These are phyloP conservation scores for Otolemur crassicaudatus DNA, from an alignment of 2,797 vertebrate genomes.

Conservation along the genomic window DNA sequence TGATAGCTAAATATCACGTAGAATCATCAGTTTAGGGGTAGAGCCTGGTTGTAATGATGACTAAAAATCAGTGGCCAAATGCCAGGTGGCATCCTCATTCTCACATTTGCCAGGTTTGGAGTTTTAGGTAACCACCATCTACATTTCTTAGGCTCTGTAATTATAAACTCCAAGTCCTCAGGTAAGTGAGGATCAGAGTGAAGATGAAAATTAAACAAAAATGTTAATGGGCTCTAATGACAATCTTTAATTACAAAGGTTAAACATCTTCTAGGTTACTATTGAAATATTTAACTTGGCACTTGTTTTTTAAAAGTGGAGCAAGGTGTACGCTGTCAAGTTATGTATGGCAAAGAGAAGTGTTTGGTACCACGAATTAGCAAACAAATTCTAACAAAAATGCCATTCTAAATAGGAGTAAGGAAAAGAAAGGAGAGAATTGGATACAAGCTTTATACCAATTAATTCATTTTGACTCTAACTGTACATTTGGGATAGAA, in stretches of 20 bases:
- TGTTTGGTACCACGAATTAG: background rate
- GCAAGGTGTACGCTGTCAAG: background rate
- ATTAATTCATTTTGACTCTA: background rate
- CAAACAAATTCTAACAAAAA: slow-evolving; percentile 31
- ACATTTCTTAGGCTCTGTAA: slow-evolving; percentile 64
- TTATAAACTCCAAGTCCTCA: slow-evolving; percentile 74
- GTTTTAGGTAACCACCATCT: slow-evolving; percentile 74
- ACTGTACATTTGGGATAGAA: slow-evolving; percentile 1
- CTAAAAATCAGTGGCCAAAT: slow-evolving; percentile 66
- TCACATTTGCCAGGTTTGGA: slow-evolving; percentile 61
- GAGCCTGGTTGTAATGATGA: slow-evolving; percentile 33
- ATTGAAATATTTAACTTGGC: slow-evolving; percentile 59
- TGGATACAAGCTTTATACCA: background rate
- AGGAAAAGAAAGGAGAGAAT: background rate
- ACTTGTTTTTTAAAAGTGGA: slow-evolving; percentile 58
- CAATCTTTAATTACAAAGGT: slow-evolving; percentile 65
- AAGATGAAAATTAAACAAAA: slow-evolving; percentile 71
- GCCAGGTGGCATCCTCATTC: slow-evolving; percentile 63
- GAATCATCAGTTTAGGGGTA: slow-evolving; percentile 48
- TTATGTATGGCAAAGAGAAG: background rate
- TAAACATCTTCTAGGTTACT: slow-evolving; percentile 65
- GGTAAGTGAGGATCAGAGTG: slow-evolving; percentile 66
- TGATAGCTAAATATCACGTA: slow-evolving; percentile 13
- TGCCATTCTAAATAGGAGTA: background rate
- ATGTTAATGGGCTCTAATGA: slow-evolving; percentile 65